phyloP scores from a whole-genome alignment of 2,888 invertebrate species.

The Homarus gammarus region DNA sequence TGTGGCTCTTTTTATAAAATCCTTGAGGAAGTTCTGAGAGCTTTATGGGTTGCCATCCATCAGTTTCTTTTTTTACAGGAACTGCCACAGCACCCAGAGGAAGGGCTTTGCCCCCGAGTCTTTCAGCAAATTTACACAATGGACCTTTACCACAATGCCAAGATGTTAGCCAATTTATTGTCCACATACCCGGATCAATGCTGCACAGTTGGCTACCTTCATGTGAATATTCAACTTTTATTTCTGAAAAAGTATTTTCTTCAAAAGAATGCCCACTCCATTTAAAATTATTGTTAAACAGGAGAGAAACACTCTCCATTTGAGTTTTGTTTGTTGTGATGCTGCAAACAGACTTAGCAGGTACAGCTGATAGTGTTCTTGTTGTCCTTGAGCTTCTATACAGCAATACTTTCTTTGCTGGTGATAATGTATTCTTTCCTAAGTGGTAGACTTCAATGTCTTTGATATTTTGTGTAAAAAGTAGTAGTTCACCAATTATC shows the following conservation, averaged over 20 bases:
- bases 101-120: slow-evolving; percentile 14
- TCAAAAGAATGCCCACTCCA: slow-evolving; percentile 20
- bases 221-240: slow-evolving; percentile 10
- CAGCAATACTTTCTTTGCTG: slow-evolving; percentile 19
- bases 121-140: slow-evolving; percentile 13
- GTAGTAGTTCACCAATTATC: slow-evolving; percentile 35
- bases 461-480: slow-evolving; percentile 48
- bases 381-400: not conserved
- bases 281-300: slow-evolving; percentile 14
- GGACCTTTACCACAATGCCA: slow-evolving; percentile 48
- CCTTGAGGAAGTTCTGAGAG: slow-evolving; percentile 40
- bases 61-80: not conserved
- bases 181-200: not conserved
- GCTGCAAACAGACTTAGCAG: not conserved
- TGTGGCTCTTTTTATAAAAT: slow-evolving; percentile 47
- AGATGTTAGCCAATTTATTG: slow-evolving; percentile 44
- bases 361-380: not conserved
- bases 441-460: slow-evolving; percentile 46
- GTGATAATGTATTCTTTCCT: not conserved
- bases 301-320: slow-evolving; percentile 13
- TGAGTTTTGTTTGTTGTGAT: not conserved
- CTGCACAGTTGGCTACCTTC: slow-evolving; percentile 18
- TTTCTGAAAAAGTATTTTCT: slow-evolving; percentile 5
- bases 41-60: slow-evolving; percentile 11
- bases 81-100: slow-evolving; percentile 48